phyloP scores from a whole-genome alignment of 2,113 vertebrate species.

The Myanophis thanlyinensis region DNA sequence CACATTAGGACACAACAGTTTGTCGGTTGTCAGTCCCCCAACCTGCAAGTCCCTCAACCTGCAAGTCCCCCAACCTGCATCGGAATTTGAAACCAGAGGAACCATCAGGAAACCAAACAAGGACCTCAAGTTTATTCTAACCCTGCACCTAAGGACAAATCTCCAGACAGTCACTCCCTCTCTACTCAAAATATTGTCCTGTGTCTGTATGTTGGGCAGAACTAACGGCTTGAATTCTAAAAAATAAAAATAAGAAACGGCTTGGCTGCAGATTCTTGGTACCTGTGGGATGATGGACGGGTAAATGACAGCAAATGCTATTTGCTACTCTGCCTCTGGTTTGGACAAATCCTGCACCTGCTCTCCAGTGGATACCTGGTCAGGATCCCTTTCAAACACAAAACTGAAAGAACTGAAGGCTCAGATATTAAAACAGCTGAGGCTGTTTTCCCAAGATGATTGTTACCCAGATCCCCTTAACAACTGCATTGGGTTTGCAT shows the following conservation, averaged over 20 bases:
- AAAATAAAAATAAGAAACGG: background rate
- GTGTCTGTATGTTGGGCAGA: background rate
- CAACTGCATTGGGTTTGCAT: background rate
- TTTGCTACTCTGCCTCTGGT: background rate
- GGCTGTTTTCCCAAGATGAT: background rate
- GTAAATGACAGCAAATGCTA: background rate
- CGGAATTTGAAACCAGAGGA: background rate
- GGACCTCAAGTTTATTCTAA: background rate
- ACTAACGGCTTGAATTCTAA: background rate
- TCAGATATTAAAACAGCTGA: background rate
- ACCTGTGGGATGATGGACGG: background rate
- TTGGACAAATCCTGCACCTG: background rate
- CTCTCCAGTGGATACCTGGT: background rate
- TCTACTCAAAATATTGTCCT: background rate
- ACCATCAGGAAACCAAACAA: background rate
- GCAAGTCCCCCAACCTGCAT: fast-evolving
- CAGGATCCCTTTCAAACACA: background rate
- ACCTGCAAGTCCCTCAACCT: too few species aligned
- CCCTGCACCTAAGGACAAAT: background rate
- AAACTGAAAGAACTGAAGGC: background rate
- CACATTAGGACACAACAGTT: background rate
- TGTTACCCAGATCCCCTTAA: background rate
- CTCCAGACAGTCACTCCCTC: background rate
- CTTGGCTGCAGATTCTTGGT: background rate
- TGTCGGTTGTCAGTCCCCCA: background rate